phyloP scores from a whole-genome alignment of 2,797 vertebrate species.

The Oreochromis grahami region DNA sequence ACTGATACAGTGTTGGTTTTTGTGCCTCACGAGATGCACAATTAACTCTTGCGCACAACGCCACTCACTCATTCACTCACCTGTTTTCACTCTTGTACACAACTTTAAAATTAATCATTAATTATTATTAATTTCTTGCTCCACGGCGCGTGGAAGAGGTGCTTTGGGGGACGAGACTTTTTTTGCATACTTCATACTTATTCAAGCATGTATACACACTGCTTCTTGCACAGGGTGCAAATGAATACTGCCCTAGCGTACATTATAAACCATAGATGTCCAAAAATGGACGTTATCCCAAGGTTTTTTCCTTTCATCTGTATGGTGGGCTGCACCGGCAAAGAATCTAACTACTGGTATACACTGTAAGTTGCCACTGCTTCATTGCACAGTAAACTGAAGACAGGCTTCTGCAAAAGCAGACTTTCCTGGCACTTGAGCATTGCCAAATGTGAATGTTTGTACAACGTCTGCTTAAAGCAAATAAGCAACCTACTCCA shows the following conservation, averaged over 20 bases:
- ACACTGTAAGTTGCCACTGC: neutral
- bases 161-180: neutral
- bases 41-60: neutral
- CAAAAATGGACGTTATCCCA: neutral
- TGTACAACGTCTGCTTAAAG: conserved; percentile 25
- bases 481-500: conserved; percentile 8
- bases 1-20: neutral
- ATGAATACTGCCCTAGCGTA: neutral
- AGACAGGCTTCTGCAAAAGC: neutral
- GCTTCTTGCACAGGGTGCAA: neutral
- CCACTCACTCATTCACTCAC: neutral
- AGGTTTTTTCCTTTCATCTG: neutral
- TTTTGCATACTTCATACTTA: neutral
- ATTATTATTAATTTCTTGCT: neutral
- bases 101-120: neutral
- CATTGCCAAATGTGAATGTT: conserved; percentile 22
- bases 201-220: neutral
- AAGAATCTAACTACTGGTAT: neutral
- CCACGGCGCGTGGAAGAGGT: neutral
- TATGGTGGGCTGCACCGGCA: neutral
- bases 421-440: neutral
- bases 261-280: neutral
- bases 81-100: neutral
- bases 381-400: neutral
- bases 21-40: neutral